These are phyloP conservation scores for Tyria jacobaeae DNA, from an alignment of 2,888 invertebrate species.

Conservation along the genomic window DNA sequence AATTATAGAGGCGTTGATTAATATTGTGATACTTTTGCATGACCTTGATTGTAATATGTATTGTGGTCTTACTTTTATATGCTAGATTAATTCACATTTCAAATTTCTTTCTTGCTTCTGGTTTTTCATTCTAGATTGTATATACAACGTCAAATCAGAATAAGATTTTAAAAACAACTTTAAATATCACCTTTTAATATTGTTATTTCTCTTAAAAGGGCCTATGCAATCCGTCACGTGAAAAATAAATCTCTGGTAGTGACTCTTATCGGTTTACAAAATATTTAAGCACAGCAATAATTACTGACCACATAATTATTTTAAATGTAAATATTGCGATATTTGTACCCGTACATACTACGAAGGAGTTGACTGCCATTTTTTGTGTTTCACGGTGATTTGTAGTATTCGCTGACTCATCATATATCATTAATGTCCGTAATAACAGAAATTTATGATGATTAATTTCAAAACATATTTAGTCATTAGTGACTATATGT, in stretches of 20 bases:
- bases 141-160: too few species aligned
- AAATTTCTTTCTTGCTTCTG: too few species aligned
- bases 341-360: conserved; percentile 23
- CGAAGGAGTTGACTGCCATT: conserved; percentile 27
- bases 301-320: conserved; percentile 26
- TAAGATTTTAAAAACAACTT: too few species aligned
- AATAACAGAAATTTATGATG: conserved; percentile 22
- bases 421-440: conserved; percentile 37
- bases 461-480: conserved; percentile 28
- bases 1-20: too few species aligned
- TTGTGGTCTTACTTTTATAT: too few species aligned
- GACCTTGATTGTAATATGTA: too few species aligned
- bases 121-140: too few species aligned
- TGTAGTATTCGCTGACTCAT: conserved; percentile 37
- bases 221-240: neutral
- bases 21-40: too few species aligned
- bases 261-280: neutral
- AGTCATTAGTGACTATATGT: conserved; percentile 17
- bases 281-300: neutral
- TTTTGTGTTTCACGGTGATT: conserved; percentile 27
- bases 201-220: too few species aligned
- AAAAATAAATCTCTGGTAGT: conserved; percentile 1
- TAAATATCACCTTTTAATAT: too few species aligned
- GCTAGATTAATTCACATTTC: too few species aligned
- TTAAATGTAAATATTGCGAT: conserved; percentile 43